phyloP scores from a whole-genome alignment of 2,888 invertebrate species.

The Orthosia gracilis region DNA sequence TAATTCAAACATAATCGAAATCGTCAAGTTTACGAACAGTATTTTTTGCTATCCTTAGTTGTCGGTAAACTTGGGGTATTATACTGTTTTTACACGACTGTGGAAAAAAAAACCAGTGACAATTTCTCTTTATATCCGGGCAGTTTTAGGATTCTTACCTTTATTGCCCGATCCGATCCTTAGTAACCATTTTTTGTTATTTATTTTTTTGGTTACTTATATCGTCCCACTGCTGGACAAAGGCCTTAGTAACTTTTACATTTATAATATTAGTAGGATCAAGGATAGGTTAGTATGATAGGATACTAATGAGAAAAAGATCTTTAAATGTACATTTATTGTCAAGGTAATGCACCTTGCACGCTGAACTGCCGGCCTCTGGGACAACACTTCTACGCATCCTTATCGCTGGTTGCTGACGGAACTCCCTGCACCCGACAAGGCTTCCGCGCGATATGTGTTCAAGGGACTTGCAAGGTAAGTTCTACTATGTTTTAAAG shows the following conservation, averaged over 20 bases:
- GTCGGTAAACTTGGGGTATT: neutral
- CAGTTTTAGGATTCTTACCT: no score
- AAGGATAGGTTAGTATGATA: no score
- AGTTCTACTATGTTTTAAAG: constrained; percentile 71
- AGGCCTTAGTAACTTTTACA: no score
- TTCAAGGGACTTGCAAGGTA: constrained; percentile 96
- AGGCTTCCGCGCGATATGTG: constrained; percentile 93
- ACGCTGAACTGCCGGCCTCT: constrained; percentile 95
- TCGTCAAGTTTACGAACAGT: neutral
- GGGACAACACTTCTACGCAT: constrained; percentile 96
- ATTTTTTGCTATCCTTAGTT: neutral
- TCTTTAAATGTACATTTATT: constrained; percentile 11
- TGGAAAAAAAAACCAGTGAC: neutral
- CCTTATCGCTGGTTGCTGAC: constrained; percentile 95
- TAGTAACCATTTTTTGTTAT: no score
- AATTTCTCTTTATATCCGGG: neutral
- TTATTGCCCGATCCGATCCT: no score
- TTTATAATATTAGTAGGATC: no score
- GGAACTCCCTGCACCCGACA: constrained; percentile 94
- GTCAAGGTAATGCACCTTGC: constrained; percentile 91
- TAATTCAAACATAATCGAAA: neutral
- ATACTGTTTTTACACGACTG: neutral
- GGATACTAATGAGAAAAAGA: neutral
- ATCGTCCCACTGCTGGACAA: no score
- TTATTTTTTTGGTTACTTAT: no score